Conservation (phyloP, 2,888 invertebrate species). For the Drosophila peninsularis region DNA sequence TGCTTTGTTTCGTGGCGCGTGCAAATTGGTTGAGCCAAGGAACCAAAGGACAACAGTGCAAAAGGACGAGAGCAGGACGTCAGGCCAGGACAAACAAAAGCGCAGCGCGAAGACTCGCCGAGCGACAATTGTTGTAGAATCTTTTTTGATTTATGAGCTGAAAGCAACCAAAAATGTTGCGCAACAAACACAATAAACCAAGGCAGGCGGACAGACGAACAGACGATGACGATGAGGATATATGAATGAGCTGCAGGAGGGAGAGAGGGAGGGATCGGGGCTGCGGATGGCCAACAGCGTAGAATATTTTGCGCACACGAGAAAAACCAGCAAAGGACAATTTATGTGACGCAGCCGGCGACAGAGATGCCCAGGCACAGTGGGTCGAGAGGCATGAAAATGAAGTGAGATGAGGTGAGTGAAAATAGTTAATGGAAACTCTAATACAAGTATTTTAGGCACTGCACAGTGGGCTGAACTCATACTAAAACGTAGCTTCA, state of each 20-base stretch:
- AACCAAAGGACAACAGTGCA: conserved; percentile 9
- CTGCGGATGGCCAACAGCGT: conserved; percentile 44
- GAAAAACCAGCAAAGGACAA: conserved; percentile 54
- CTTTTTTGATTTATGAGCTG: conserved; percentile 74
- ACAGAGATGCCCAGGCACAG: conserved; percentile 31
- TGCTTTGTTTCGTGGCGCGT: conserved; percentile 66
- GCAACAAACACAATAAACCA: conserved; percentile 65
- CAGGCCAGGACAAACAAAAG: conserved; percentile 39
- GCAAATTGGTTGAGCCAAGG: conserved; percentile 65
- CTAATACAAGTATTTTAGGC: too few species aligned
- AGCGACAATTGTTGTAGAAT: conserved; percentile 71
- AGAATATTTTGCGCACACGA: conserved; percentile 52
- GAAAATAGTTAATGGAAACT: too few species aligned
- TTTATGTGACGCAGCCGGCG: conserved; percentile 65
- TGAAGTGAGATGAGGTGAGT: too few species aligned
- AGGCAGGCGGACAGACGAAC: conserved; percentile 51
- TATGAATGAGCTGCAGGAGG: conserved; percentile 5
- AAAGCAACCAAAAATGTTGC: conserved; percentile 70
- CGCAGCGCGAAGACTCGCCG: conserved; percentile 56
- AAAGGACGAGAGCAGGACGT: not conserved
- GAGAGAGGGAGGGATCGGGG: not conserved
- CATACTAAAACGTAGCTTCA: too few species aligned
- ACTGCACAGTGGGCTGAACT: too few species aligned
- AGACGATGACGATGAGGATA: conserved; percentile 18
- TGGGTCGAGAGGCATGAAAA: conserved; percentile 8